Conservation (phyloP, 2,888 invertebrate genomes). For the Harpagoxenus sublaevis region DNA sequence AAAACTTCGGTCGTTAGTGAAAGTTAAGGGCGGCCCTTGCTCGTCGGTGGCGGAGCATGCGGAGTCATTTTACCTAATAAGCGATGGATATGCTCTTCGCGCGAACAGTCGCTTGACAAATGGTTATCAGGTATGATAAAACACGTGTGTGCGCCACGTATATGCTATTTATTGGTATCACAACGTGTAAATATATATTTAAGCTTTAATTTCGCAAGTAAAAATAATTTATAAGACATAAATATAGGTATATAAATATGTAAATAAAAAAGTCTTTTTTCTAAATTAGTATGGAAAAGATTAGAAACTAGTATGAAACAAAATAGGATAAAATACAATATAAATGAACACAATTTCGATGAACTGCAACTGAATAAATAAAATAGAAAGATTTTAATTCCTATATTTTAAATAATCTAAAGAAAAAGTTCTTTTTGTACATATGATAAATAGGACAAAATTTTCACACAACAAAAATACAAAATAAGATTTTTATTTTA, state of each 20-base stretch:
- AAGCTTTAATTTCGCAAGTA: background rate
- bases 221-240: background rate
- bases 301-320: background rate
- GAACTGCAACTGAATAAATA: background rate
- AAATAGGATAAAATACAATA: background rate
- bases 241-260: background rate
- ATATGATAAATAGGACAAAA: background rate
- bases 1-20: constrained; percentile 86
- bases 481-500: background rate
- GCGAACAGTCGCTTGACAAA: constrained; percentile 49
- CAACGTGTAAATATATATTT: background rate
- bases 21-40: constrained; percentile 76
- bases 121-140: constrained; percentile 17
- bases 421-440: background rate
- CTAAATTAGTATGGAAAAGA: background rate
- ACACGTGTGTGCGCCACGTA: background rate
- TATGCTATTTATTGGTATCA: background rate
- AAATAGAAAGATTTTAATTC: background rate
- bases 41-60: constrained; percentile 67
- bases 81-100: constrained; percentile 61
- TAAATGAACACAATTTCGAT: background rate
- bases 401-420: background rate
- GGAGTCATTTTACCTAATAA: constrained; percentile 75
- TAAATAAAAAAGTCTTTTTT: background rate
- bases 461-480: background rate